These are phyloP conservation scores for Danio kyathit DNA, from an alignment of 2,797 vertebrate genomes.

Conservation along the genomic window DNA sequence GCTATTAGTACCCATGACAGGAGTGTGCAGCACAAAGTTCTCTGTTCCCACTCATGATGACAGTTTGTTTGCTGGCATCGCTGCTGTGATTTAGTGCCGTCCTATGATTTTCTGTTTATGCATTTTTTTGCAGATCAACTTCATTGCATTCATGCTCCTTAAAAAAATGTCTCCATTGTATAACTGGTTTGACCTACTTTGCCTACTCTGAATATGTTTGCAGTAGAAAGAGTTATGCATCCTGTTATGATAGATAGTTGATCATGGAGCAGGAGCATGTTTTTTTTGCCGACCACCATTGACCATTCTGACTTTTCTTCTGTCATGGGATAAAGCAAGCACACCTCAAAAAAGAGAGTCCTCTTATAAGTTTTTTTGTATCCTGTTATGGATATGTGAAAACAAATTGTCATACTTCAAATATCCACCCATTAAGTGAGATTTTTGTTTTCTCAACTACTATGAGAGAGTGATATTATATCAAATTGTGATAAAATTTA, in stretches of 20 bases:
- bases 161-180: conserved; percentile 29
- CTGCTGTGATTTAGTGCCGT: neutral
- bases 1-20: conserved; percentile 11
- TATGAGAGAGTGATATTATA: no score
- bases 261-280: conserved; percentile 4
- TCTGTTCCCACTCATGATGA: conserved; percentile 11
- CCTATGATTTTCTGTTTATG: conserved; percentile 36
- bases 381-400: no score
- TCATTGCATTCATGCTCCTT: conserved; percentile 21
- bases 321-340: no score
- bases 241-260: neutral
- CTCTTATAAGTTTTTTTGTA: no score
- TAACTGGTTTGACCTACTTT: conserved; percentile 79
- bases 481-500: no score
- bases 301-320: no score
- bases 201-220: conserved; percentile 26
- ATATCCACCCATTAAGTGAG: no score
- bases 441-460: no score
- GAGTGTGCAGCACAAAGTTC: neutral
- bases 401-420: no score
- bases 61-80: conserved; percentile 11
- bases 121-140: neutral
- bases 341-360: no score
- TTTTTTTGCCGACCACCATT: neutral
- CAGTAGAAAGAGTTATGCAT: neutral